Base-by-base conservation (phyloP, 2,113 vertebrate species). In the Ctenodactylus gundi region DNA sequence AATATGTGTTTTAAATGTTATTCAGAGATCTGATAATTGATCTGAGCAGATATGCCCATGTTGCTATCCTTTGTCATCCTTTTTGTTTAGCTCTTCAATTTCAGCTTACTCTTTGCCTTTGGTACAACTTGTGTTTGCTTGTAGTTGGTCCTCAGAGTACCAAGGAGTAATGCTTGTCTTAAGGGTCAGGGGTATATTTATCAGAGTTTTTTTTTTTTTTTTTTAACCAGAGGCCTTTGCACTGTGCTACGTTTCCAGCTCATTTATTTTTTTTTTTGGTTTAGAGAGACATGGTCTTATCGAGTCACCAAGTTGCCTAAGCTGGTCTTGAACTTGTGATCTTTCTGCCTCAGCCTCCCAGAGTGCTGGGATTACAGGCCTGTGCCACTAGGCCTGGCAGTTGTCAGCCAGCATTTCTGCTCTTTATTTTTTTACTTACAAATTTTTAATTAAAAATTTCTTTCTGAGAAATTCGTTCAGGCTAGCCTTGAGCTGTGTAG, bases 51-150 rank as follows among this genome's bases (percentile, higher is more conserved):
- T 46, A 51, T 0, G 21, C 31, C 39, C 41, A 29, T 84, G 15
- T 77, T 60, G 11, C 14, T 88, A 1, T 94, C 58, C 15, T 44
- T 78, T 83, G 44, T n/a, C 1, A 21, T 70, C 73, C 6, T 93
- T 89, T 95, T 46, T 53, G 76, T 10, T 10, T 41, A 87, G 6
- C 44, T 34, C n/a, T 93, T 91, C 15, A 25, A 39, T 80, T 49
- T 60, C 23, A 95, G 41, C 60, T 93, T 31, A 65, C 25, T 67
- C 14, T 67, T 93, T 90, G 34, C 44, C 29, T 83, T 95, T 84
- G 70, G 34, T 51, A 83, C 44, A 91, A 25, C 31, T 18, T 89
- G 0, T 87, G 9, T 85, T 96, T 72, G 39, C 57, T 95, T 78
- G 15, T 78, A 91, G 21, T 62, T 87, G 58, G 88, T 34, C 29